Evolutionary conservation across 2,888 invertebrate species (phyloP).

Genomic region (Tiliacea aurago): DNA sequence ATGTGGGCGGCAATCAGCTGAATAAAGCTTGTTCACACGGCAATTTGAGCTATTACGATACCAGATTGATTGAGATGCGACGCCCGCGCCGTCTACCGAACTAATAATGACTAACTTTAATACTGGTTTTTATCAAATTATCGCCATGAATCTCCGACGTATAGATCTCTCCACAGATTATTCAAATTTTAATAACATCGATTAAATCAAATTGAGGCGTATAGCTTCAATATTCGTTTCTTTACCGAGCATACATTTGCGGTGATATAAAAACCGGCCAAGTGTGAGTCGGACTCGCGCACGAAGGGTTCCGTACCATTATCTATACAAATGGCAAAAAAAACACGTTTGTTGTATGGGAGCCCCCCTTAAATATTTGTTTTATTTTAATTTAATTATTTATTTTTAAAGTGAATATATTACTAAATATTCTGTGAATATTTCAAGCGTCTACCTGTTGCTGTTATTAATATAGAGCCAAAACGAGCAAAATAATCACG

Average conservation of each 20-base stretch:
- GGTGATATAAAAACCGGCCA: too few relatives aligned
- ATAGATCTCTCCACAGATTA: constrained; percentile 21
- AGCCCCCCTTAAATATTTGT: too few relatives aligned
- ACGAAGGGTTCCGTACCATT: too few relatives aligned
- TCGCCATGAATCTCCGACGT: constrained; percentile 38
- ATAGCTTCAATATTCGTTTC: constrained; percentile 15
- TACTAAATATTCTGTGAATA: too few relatives aligned
- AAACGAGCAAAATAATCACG: too few relatives aligned
- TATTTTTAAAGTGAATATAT: too few relatives aligned
- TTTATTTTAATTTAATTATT: too few relatives aligned
- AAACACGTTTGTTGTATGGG: too few relatives aligned
- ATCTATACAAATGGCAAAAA: too few relatives aligned
- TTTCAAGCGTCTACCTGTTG: too few relatives aligned
- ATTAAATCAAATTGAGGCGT: constrained; percentile 32
- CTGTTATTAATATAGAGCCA: too few relatives aligned
- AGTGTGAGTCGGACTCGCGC: too few relatives aligned
- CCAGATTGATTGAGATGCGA: constrained; percentile 77
- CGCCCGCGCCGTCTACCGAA: constrained; percentile 68
- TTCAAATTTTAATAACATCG: constrained; percentile 31
- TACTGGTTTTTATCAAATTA: constrained; percentile 67
- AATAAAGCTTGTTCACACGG: constrained; percentile 79
- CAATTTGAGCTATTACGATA: constrained; percentile 78
- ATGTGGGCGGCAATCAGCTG: constrained; percentile 81
- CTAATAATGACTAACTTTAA: constrained; percentile 68
- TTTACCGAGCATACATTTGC: constrained; percentile 2